Base-by-base conservation (phyloP, 2,113 vertebrate species). In the Aythya baeri region DNA sequence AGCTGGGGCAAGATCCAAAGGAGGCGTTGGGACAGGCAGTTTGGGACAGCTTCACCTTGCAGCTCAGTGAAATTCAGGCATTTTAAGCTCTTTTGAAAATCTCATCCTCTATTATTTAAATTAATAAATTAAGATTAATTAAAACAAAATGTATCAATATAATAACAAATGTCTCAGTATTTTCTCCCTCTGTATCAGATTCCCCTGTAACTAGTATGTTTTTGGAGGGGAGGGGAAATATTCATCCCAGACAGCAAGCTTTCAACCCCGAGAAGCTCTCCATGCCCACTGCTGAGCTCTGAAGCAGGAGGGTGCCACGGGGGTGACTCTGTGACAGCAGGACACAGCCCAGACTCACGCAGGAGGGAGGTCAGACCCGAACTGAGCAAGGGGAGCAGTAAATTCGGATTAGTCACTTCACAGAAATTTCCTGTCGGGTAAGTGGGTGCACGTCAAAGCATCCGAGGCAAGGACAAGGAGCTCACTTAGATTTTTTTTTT, bases 401-500 rank as follows among this genome's bases (percentile, higher is more conserved):
- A 29, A 78, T 71, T 72, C 82, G 13, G 34, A n/a, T 31, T 78
- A 61, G 22, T 41, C 74, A 9, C 78, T 68, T 22, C 6, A 10
- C 43, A 44, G 41, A 89, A 70, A 13, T 54, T 34, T 62, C 71
- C 20, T 73, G n/a, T 46, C 13, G 22, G 61, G 12, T 73, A 27
- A 66, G 74, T 50, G 70, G 77, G 78, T 91, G 74, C 57, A 22
- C 52, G 54, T 86, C 91, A 86, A 77, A 84, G 63, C 36, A 78
- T 82, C 25, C 2, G 26, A 75, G 58, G n/a, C 55, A 17, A 58
- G 44, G 50, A n/a, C 44, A 90, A 32, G 2, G 67, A 86, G 83
- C 46, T 65, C 41, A 0, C 0, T 16, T 18, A 41, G 0, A 5
- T 7, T 32, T 63, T 38, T 34, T 34, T 38, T 34, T 34, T 61